These are phyloP conservation scores for Coilia nasus DNA, from an alignment of 2,797 vertebrate species.

Conservation along the genomic window DNA sequence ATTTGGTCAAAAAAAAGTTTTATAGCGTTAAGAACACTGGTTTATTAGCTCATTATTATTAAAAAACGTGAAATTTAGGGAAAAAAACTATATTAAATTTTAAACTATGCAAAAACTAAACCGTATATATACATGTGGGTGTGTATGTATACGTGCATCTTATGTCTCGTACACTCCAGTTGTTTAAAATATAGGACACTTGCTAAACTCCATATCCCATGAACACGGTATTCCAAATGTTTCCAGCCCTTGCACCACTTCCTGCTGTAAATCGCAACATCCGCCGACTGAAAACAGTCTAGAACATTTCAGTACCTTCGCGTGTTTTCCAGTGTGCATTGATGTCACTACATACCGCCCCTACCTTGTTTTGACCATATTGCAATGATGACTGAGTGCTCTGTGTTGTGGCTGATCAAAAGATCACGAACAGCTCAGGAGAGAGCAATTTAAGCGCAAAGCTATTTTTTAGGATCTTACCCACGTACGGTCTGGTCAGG, in stretches of 20 bases:
- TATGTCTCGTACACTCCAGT: too few relatives aligned
- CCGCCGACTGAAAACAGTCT: conserved; percentile 42
- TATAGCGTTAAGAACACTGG: too few relatives aligned
- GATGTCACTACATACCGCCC: neutral
- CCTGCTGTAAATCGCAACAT: conserved; percentile 26
- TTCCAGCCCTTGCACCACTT: neutral
- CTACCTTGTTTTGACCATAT: neutral
- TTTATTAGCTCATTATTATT: too few relatives aligned
- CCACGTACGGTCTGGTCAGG: neutral
- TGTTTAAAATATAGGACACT: too few relatives aligned
- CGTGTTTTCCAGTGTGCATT: conserved; percentile 49
- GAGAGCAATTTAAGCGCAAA: conserved; percentile 29
- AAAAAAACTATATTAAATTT: too few relatives aligned
- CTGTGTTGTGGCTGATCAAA: neutral
- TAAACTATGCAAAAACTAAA: too few relatives aligned
- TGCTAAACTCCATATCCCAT: neutral
- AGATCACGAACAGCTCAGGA: conserved; percentile 40
- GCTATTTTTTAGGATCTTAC: neutral
- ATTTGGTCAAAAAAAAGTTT: too few relatives aligned
- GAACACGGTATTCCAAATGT: neutral
- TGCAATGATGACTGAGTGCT: conserved; percentile 34
- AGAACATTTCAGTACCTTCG: conserved; percentile 62
- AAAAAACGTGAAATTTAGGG: too few relatives aligned
- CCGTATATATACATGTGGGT: too few relatives aligned
- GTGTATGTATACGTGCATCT: too few relatives aligned